Evolutionary conservation across 1,140 invertebrate genomes (phyloP).

Genomic region (Lerema accius): DNA sequence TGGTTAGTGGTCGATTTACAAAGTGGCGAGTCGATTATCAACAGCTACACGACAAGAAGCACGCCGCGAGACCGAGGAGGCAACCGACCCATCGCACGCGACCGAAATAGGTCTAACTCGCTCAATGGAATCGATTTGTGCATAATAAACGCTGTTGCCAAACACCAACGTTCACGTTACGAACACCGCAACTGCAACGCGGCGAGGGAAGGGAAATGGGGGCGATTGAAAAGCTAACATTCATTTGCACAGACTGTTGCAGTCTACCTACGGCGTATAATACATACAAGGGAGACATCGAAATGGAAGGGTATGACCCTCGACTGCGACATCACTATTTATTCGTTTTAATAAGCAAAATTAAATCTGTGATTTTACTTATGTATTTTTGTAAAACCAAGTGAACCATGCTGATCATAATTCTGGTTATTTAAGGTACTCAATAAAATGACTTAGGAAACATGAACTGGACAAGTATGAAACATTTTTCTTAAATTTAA

Average conservation of each 20-base stretch:
- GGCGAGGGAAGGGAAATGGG: not conserved
- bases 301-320: slow-evolving; percentile 7
- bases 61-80: too few relatives aligned
- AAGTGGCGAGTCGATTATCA: not conserved
- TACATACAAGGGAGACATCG: slow-evolving; percentile 5
- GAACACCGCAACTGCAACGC: slow-evolving; percentile 15
- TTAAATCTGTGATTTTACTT: not conserved
- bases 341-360: not conserved
- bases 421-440: too few relatives aligned
- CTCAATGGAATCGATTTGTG: slow-evolving; percentile 52
- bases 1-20: slow-evolving; percentile 4
- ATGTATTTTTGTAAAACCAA: too few relatives aligned
- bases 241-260: slow-evolving; percentile 4
- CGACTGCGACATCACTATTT: not conserved
- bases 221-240: slow-evolving; percentile 14
- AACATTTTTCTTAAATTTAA: too few relatives aligned
- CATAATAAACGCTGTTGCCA: slow-evolving; percentile 33
- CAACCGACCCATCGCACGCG: slow-evolving; percentile 39
- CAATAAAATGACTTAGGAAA: too few relatives aligned
- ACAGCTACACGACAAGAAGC: slow-evolving; percentile 1
- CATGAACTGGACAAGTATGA: too few relatives aligned
- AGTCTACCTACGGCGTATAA: not conserved
- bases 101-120: slow-evolving; percentile 51
- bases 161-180: slow-evolving; percentile 14
- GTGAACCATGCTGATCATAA: too few relatives aligned